Conservation (phyloP, 2,888 invertebrate genomes). For the Andrena bicolor region DNA sequence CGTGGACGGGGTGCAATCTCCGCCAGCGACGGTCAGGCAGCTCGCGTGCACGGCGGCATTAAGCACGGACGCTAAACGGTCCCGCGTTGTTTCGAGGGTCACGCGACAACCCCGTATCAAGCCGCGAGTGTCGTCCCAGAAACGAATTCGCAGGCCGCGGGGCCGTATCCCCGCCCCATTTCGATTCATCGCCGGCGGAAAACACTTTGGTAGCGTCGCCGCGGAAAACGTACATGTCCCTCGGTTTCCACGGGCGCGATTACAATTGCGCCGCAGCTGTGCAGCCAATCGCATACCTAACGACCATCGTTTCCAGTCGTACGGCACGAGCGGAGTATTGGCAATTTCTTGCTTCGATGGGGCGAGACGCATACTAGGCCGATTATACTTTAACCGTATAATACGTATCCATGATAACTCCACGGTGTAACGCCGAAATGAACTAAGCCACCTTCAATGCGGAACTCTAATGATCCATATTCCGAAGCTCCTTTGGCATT, state of each 20-base stretch:
- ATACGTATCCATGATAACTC: not conserved
- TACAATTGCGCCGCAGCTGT: conserved; percentile 3
- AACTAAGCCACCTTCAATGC: too few relatives aligned
- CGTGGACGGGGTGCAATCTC: conserved; percentile 28
- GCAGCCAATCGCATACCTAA: not conserved
- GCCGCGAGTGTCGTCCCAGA: conserved; percentile 26
- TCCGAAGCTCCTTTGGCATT: too few relatives aligned
- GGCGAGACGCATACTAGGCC: too few relatives aligned
- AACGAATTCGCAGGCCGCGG: conserved; percentile 31
- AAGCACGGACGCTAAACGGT: conserved; percentile 61
- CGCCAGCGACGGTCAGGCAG: conserved; percentile 14
- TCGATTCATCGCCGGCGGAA: not conserved
- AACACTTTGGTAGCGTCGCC: not conserved
- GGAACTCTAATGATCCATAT: too few relatives aligned
- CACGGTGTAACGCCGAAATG: too few relatives aligned
- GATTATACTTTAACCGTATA: not conserved
- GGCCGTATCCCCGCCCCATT: not conserved
- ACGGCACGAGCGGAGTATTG: too few relatives aligned
- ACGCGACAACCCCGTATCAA: conserved; percentile 52
- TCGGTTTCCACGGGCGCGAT: not conserved
- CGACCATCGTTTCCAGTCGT: too few relatives aligned
- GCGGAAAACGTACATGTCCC: not conserved
- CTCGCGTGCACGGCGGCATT: conserved; percentile 61
- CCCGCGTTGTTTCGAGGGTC: conserved; percentile 53
- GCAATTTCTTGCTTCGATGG: too few relatives aligned